phyloP scores from a whole-genome alignment of 2,113 vertebrate genomes.

The Myanophis thanlyinensis region DNA sequence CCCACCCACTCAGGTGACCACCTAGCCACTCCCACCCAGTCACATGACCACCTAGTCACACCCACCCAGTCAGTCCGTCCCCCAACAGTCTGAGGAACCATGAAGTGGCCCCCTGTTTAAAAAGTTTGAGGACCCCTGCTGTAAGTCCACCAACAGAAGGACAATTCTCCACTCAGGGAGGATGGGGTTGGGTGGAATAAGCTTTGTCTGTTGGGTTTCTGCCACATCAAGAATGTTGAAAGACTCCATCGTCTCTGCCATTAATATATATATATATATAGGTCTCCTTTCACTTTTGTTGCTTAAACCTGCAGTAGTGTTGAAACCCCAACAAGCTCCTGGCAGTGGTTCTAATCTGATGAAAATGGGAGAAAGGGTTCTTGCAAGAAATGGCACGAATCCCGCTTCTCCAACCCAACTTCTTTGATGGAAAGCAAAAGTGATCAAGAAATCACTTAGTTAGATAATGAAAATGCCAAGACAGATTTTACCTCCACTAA shows the following conservation, averaged over 20 bases:
- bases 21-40: no score
- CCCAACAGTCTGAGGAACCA: no score
- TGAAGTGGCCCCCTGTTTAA: no score
- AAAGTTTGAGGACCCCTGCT: no score
- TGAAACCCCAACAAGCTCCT: neutral
- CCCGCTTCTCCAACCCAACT: neutral
- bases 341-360: neutral
- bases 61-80: no score
- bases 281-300: neutral
- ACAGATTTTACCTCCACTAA: neutral
- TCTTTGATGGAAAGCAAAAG: neutral
- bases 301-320: neutral
- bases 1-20: no score
- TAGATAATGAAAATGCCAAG: neutral
- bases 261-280: no score
- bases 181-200: neutral
- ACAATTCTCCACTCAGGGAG: neutral
- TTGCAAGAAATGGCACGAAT: neutral
- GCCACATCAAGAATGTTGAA: neutral
- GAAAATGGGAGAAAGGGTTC: slow-evolving; percentile 2
- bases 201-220: neutral
- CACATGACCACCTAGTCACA: no score
- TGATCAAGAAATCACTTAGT: neutral
- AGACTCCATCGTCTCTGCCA: no score
- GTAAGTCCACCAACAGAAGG: neutral